Conservation (phyloP, 2,113 vertebrate genomes). For the Chloropsis hardwickii region DNA sequence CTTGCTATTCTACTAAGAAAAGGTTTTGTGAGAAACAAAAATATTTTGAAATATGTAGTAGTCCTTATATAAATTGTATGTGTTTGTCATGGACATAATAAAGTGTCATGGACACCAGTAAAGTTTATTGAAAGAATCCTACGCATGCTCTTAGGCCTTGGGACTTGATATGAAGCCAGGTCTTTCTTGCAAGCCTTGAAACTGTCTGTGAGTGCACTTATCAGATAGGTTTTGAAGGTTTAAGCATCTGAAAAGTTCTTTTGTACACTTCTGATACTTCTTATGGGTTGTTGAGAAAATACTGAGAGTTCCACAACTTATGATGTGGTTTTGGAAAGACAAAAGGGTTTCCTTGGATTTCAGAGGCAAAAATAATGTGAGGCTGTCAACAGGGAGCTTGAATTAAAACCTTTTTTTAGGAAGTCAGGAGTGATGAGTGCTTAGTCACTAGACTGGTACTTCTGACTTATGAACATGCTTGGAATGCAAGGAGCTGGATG, state of each 20-base stretch:
- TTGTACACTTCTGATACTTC: neutral
- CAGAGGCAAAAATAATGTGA: neutral
- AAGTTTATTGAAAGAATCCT: neutral
- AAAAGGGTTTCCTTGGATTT: neutral
- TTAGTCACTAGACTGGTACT: neutral
- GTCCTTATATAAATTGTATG: neutral
- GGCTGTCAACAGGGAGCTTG: neutral
- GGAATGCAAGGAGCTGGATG: neutral
- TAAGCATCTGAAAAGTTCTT: neutral
- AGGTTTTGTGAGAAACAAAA: neutral
- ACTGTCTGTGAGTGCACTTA: neutral
- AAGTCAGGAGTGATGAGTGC: neutral
- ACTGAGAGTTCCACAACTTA: neutral
- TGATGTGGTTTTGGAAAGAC: neutral
- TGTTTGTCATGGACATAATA: neutral
- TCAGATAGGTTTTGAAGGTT: neutral
- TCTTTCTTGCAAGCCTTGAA: neutral
- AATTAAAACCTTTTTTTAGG: neutral
- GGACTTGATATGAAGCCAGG: neutral
- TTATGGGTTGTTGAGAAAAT: neutral
- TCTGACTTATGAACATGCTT: neutral
- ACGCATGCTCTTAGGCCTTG: fast-evolving
- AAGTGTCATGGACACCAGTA: neutral
- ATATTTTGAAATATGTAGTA: neutral
- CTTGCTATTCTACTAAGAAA: neutral